Base-by-base conservation (phyloP, 2,113 vertebrate species). In the Odontesthes bonariensis region DNA sequence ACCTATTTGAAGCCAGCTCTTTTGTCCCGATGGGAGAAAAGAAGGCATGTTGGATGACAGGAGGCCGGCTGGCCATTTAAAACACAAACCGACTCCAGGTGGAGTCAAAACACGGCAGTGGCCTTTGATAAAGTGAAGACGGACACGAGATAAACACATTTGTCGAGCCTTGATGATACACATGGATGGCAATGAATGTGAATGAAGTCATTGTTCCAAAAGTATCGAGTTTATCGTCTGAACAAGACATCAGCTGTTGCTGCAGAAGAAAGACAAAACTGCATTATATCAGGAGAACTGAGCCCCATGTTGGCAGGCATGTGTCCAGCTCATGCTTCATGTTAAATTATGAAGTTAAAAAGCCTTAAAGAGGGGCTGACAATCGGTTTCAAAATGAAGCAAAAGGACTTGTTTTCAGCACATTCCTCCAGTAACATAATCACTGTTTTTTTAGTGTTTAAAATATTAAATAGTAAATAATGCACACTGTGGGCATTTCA, bases 11-110 rank as follows among this genome's bases (percentile, higher is more conserved):
- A 83, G 60, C 54, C 33, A 11, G 49, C 62, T 68, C 79, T 65
- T 86, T 88, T 88, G 85, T 85, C 54, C 81, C 54, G 47, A 51
- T 56, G 78, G 46, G 35, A 52, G 63, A 78, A 73, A 65, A 65
- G 53, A n/a, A 57, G 38, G 63, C 17, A 53, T 53, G 78, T 49
- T 33, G 66, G 31, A 49, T 14, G 46, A 53, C 75, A 11, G 54
- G 27, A 52, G 23, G 68, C 66, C 17, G 22, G 51, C 61, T 66
- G 69, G 23, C 51, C 9, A 65, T 61, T 79, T 47, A 47, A 80
- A 79, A 69, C 44, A 23, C 51, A 69, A 64, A 86, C 31, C 33
- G 57, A 35, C 17, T 49, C 17, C 73, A 83, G 3, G 27, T 27
- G 27, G 27, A 27, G 85, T 79, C 86, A 84, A 69, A 90, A 87